Conservation (phyloP, 2,888 invertebrate species). For the Dioctria linearis region DNA sequence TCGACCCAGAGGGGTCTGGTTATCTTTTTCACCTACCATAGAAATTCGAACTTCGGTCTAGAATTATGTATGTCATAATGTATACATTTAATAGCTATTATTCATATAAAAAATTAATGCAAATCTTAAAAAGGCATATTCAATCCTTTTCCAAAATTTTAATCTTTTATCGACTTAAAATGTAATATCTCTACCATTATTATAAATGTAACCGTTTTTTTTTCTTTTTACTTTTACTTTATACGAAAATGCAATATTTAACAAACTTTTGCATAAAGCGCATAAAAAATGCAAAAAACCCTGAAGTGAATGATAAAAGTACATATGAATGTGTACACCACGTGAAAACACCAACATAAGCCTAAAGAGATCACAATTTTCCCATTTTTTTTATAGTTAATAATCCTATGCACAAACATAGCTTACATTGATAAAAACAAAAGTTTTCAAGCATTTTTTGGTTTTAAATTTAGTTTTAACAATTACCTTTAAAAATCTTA, state of each 20-base stretch:
- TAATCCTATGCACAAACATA: conserved; percentile 23
- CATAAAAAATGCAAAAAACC: conserved; percentile 28
- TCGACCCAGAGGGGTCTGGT: too few species aligned
- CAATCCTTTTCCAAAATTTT: background rate
- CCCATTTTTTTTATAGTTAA: background rate
- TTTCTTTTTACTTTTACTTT: background rate
- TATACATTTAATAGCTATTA: too few species aligned
- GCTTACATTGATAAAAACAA: conserved; percentile 29
- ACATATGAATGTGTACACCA: background rate
- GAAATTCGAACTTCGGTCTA: too few species aligned
- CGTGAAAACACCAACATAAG: conserved; percentile 11
- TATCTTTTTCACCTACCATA: too few species aligned
- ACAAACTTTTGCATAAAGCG: background rate
- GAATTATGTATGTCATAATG: too few species aligned
- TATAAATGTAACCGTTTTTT: background rate
- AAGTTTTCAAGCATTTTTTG: background rate
- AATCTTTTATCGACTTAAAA: background rate
- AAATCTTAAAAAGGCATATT: background rate
- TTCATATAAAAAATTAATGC: too few species aligned
- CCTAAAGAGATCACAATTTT: conserved; percentile 45
- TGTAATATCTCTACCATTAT: background rate
- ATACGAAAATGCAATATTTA: conserved; percentile 21
- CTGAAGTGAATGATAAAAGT: background rate
- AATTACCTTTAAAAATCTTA: conserved; percentile 24
- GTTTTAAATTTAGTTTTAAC: conserved; percentile 20